A percentile compares a stretch with the other conserved stretches of the same genome.
Evolutionary conservation across 2,113 vertebrate species (phyloP).

Genomic region (Melospiza georgiana): DNA sequence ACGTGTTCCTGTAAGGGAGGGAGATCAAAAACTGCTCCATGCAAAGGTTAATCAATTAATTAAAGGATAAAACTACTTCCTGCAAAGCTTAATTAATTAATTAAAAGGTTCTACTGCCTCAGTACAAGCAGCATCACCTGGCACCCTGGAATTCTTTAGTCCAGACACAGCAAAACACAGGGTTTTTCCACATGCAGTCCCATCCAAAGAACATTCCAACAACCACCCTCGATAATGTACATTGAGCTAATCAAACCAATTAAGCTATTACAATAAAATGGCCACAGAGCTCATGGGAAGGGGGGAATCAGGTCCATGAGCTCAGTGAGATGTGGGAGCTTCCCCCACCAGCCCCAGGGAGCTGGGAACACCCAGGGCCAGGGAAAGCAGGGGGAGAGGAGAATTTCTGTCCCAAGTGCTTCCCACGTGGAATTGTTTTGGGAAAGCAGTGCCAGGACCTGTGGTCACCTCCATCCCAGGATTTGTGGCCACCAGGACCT

Average conservation of each 20-base stretch:
- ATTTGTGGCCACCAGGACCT: no score
- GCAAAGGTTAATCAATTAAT: background rate
- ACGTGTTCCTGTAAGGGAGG: background rate
- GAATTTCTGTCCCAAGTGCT: background rate
- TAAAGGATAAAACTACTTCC: background rate
- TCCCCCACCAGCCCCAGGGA: background rate
- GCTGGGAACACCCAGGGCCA: background rate
- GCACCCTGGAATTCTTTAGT: background rate
- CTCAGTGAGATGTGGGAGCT: background rate
- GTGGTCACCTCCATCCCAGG: no score
- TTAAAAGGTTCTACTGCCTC: background rate
- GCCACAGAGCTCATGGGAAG: background rate
- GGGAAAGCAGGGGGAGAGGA: background rate
- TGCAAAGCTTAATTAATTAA: background rate
- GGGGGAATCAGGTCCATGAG: background rate
- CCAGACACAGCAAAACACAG: background rate
- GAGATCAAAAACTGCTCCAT: background rate
- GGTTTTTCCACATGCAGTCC: background rate
- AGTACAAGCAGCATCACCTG: background rate
- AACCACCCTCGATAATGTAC: background rate
- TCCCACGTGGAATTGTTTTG: fast-evolving
- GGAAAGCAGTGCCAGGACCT: fast-evolving
- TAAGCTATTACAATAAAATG: background rate
- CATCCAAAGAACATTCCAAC: background rate
- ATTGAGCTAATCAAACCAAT: background rate